phyloP scores from a whole-genome alignment of 2,797 vertebrate genomes.

The Malurus splendens region DNA sequence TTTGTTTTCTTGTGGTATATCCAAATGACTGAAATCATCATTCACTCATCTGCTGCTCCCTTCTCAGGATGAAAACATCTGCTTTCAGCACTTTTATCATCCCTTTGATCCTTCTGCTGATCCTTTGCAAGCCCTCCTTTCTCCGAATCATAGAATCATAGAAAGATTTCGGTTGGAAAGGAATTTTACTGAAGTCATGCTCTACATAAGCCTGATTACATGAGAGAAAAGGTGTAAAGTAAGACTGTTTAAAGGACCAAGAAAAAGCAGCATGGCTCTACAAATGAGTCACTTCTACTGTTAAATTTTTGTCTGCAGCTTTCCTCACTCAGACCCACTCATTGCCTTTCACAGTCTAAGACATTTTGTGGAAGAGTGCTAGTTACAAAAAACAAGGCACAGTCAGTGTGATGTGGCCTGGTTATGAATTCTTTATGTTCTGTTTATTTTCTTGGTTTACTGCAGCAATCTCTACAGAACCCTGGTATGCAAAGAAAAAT shows the following conservation, averaged over 20 bases:
- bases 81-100: not conserved
- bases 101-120: not conserved
- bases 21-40: not conserved
- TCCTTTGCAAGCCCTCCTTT: not conserved
- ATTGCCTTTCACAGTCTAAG: not conserved
- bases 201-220: not conserved
- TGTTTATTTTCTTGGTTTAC: not conserved
- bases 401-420: not conserved
- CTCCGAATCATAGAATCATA: not conserved
- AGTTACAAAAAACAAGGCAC: not conserved
- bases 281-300: not conserved
- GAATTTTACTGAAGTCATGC: not conserved
- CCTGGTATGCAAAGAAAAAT: not conserved
- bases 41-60: not conserved
- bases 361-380: not conserved
- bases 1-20: not conserved
- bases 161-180: not conserved
- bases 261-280: not conserved
- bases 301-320: not conserved
- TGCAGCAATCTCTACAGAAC: not conserved
- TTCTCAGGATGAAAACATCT: not conserved
- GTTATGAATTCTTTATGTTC: not conserved
- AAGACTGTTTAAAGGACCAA: not conserved
- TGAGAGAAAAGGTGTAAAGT: not conserved
- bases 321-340: not conserved